Evolutionary conservation across 2,797 vertebrate species (phyloP), one percentile per base, ranked within the genome.

Genomic region (Ammospiza maritima): DNA sequence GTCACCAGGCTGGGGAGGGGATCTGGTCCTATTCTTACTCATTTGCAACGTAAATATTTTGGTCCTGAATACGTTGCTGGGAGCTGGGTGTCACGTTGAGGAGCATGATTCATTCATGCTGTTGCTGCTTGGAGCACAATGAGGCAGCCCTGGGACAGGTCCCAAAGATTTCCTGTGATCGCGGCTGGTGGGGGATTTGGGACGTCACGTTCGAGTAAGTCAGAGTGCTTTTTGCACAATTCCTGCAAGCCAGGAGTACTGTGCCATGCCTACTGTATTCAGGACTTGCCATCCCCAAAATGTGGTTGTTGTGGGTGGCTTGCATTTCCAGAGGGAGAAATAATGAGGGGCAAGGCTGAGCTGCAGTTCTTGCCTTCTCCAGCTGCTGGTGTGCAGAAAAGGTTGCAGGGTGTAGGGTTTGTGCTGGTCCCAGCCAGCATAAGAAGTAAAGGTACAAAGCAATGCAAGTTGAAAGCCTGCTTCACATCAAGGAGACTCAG

Each of bases 71-170:
- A 86, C 5, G 91, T 96, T 96, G 96, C 94, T 96, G 92, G 94
- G 94, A 96, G 88, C 92, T 66, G 92, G 64, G 89, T 93, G 94
- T 94, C 92, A 90, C 48, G 27, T 94, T 91, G 89, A 90, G 77
- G 86, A 91, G 66, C 29, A 29, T 96, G 96, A 95, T 96, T 96
- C 96, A 96, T 97, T 97, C 94, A 96, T 92, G 84, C 92, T 95
- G 91, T 80, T 89, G 89, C 91, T 78, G 92, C 79, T 92, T 1
- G 0, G 85, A 93, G 89, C 89, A 89, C 94, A 96, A 92, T 93
- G 91, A 96, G 88, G 73, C 94, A 93, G 89, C 58, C 82, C 87
- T 96, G 96, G 96, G 94, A 94, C 89, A 0, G 1, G 80, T 94
- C 94, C 94, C 92, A 89, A 82, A 91, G 93, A 95, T 90, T 95